phyloP scores from a whole-genome alignment of 2,888 invertebrate genomes.

The Blastobasis adustella region DNA sequence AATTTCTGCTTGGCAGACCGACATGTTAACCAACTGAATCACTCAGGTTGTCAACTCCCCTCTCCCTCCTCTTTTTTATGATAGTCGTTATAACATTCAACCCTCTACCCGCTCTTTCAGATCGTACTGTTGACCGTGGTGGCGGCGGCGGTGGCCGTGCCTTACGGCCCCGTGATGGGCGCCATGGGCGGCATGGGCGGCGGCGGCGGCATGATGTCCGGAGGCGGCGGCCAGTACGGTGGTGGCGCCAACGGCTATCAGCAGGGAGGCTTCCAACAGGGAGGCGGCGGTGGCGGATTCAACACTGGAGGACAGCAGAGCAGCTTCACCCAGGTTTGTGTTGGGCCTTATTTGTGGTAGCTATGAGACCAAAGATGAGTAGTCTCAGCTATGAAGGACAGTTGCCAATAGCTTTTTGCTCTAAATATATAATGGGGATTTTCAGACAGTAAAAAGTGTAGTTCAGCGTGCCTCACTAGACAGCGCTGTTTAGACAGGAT shows the following conservation, averaged over 20 bases:
- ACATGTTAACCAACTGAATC: no score
- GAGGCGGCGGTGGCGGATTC: slow-evolving; percentile 4
- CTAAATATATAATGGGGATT: neutral
- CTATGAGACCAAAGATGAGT: neutral
- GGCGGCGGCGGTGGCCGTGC: neutral
- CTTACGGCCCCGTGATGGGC: neutral
- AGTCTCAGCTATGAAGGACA: no score
- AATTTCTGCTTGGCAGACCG: no score
- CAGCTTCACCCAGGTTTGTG: slow-evolving; percentile 4
- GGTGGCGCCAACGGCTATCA: slow-evolving; percentile 7
- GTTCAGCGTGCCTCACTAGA: no score
- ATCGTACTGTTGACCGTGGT: slow-evolving; percentile 4
- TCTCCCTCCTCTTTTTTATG: no score
- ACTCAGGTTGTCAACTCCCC: no score
- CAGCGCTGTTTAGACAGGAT: no score
- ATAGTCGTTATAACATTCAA: no score
- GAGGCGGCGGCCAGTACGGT: slow-evolving; percentile 4
- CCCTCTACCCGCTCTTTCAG: no score
- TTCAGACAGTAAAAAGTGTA: no score
- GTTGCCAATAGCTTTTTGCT: no score
- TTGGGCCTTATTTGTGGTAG: neutral
- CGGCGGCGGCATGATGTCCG: slow-evolving; percentile 1
- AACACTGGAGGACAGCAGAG: neutral
- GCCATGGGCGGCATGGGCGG: slow-evolving; percentile 5
- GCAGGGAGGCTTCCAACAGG: neutral